phyloP scores from a whole-genome alignment of 2,113 vertebrate genomes.

The Corvus moneduloides region DNA sequence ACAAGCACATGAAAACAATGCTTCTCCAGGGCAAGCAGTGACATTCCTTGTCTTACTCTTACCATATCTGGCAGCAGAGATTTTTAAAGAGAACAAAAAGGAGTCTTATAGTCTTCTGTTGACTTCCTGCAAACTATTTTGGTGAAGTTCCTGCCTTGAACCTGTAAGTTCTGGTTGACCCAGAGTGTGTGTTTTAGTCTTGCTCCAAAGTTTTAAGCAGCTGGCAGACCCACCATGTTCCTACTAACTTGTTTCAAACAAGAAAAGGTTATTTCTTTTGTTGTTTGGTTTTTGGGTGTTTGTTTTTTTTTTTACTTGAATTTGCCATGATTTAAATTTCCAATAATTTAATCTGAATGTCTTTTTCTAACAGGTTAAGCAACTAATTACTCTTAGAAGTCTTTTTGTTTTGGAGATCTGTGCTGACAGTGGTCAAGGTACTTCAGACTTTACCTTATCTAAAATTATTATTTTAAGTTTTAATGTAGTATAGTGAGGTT shows the following conservation, averaged over 20 bases:
- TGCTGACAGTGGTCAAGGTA: slow-evolving; percentile 3
- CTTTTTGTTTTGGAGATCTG: neutral
- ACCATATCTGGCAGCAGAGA: neutral
- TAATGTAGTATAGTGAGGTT: neutral
- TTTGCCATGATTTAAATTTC: neutral
- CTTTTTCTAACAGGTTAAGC: neutral
- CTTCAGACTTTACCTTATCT: neutral
- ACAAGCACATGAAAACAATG: neutral
- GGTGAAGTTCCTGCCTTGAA: neutral
- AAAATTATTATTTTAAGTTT: neutral
- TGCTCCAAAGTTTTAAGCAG: neutral
- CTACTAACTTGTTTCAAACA: neutral
- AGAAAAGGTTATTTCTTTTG: neutral
- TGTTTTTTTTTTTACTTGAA: neutral
- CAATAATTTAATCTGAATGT: neutral
- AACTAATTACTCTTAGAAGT: neutral
- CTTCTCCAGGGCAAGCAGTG: neutral
- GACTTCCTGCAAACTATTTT: neutral
- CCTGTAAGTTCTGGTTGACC: neutral
- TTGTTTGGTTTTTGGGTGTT: too few relatives aligned
- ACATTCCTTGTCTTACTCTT: neutral
- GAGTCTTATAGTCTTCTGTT: neutral
- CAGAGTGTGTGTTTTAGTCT: neutral
- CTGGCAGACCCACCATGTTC: neutral
- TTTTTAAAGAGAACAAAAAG: neutral